These are phyloP conservation scores for Philereme transversata DNA, from an alignment of 2,888 invertebrate species.

Conservation along the genomic window DNA sequence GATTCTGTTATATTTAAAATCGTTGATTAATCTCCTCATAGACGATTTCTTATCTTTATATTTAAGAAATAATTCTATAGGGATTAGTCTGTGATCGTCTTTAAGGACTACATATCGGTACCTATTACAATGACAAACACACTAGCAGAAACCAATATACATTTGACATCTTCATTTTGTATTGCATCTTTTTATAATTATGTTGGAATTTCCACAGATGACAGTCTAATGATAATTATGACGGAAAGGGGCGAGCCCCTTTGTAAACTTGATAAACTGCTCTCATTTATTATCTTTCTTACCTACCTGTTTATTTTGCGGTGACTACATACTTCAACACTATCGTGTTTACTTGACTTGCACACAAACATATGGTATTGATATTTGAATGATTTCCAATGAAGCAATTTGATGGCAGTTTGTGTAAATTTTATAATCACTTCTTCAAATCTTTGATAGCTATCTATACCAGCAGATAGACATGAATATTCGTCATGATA, in stretches of 20 bases:
- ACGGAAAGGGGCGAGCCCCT: constrained; percentile 47
- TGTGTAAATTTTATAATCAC: neutral
- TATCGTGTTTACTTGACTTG: constrained; percentile 34
- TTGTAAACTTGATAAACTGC: constrained; percentile 42
- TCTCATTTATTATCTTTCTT: constrained; percentile 24
- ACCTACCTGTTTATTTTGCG: neutral
- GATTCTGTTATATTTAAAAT: too few species aligned
- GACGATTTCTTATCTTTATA: too few species aligned
- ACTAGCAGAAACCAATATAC: too few species aligned
- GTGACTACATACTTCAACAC: neutral
- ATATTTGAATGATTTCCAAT: neutral
- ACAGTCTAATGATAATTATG: constrained; percentile 13
- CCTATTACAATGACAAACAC: too few species aligned
- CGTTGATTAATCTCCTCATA: too few species aligned
- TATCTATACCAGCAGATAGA: neutral
- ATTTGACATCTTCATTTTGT: too few species aligned
- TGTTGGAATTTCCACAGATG: neutral
- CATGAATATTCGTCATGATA: neutral
- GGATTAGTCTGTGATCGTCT: too few species aligned
- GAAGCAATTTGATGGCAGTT: neutral
- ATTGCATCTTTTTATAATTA: neutral
- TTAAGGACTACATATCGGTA: too few species aligned
- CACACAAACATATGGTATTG: neutral
- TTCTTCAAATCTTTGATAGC: neutral
- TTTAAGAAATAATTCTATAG: too few species aligned